These are phyloP conservation scores for Ectropis crepuscularia DNA, from an alignment of 2,888 invertebrate genomes.

Conservation along the genomic window DNA sequence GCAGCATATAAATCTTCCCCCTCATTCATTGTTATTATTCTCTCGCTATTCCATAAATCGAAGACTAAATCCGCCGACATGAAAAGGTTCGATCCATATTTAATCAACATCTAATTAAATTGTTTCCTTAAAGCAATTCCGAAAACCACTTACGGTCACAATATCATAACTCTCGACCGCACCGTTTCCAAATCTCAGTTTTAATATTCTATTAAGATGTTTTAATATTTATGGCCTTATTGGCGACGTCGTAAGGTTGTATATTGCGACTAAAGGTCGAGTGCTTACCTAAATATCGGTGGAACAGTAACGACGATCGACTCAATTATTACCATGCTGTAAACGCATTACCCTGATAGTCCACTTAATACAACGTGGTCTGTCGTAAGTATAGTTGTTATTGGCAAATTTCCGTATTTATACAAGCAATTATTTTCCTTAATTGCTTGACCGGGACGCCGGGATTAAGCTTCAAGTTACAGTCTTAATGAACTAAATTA, in stretches of 20 bases:
- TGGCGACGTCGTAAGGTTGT: constrained; percentile 32
- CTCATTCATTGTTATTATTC: too few relatives aligned
- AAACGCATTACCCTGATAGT: constrained; percentile 76
- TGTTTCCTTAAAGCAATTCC: constrained; percentile 14
- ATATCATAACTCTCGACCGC: constrained; percentile 24
- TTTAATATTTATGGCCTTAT: constrained; percentile 37
- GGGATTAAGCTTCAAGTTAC: constrained; percentile 59
- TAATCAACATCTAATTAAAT: constrained; percentile 17
- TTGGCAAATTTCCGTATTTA: constrained; percentile 71
- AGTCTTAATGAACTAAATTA: constrained; percentile 78
- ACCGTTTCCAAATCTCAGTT: constrained; percentile 33
- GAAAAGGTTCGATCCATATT: constrained; percentile 2
- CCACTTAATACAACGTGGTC: constrained; percentile 70
- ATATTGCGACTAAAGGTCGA: constrained; percentile 27
- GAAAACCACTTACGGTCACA: constrained; percentile 30
- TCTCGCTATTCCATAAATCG: too few relatives aligned
- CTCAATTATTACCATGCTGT: constrained; percentile 65
- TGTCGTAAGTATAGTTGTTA: constrained; percentile 71
- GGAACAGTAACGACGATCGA: constrained; percentile 59
- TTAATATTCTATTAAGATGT: constrained; percentile 35
- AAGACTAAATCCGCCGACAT: not conserved
- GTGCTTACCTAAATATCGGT: constrained; percentile 26
- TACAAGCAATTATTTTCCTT: constrained; percentile 79
- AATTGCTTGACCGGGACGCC: constrained; percentile 70
- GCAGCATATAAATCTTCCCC: too few relatives aligned